These are phyloP conservation scores for Athalia circularis DNA, from an alignment of 2,888 invertebrate genomes.

Conservation along the genomic window DNA sequence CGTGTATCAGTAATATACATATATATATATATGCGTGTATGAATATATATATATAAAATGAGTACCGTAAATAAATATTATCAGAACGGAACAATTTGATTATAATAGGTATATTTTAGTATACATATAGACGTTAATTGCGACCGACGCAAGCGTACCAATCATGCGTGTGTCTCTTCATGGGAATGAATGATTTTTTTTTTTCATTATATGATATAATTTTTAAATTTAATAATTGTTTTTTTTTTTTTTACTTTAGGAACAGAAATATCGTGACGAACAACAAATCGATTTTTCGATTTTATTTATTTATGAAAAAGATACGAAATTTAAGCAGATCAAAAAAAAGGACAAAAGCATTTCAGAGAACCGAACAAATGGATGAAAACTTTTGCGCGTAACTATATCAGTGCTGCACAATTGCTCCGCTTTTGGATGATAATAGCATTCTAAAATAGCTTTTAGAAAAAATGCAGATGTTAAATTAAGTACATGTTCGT, in stretches of 20 bases:
- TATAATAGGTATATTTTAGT: background rate
- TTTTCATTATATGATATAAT: background rate
- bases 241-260: background rate
- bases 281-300: no score
- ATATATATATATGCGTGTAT: background rate
- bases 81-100: conserved; percentile 1
- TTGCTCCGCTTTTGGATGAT: no score
- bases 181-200: conserved; percentile 28
- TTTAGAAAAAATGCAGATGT: background rate
- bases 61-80: conserved; percentile 17
- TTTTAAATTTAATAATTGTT: conserved; percentile 17
- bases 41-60: background rate
- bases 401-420: no score
- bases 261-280: conserved; percentile 28
- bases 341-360: no score
- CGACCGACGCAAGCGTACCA: conserved; percentile 38
- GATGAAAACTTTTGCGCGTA: no score
- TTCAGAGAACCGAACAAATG: no score
- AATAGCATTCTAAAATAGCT: background rate
- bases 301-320: no score
- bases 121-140: background rate
- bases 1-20: background rate
- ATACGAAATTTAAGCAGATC: no score
- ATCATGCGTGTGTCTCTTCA: background rate
- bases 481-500: conserved; percentile 39